A percentile compares a stretch with the other conserved stretches of the same genome.
Evolutionary conservation across 1,140 invertebrate species (phyloP).

Genomic region (Drosophila busckii): DNA sequence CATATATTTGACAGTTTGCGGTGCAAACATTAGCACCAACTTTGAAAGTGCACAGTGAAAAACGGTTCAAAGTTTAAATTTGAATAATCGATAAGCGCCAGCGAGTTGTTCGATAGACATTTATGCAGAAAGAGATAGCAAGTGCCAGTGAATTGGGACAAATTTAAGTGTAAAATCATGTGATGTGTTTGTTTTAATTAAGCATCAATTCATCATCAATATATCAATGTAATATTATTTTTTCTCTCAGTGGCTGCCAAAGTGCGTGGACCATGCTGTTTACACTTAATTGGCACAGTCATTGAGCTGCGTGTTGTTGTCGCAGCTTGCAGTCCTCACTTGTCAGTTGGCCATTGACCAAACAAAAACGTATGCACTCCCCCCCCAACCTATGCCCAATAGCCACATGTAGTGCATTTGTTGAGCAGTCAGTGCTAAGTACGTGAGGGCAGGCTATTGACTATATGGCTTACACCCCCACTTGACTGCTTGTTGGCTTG

Average conservation of each 20-base stretch:
- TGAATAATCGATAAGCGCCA: too few relatives aligned
- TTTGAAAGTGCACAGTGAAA: slow-evolving; percentile 25
- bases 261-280: slow-evolving; percentile 12
- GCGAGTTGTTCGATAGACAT: too few relatives aligned
- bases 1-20: slow-evolving; percentile 52
- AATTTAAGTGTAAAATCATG: too few relatives aligned
- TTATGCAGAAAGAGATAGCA: too few relatives aligned
- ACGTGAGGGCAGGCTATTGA: slow-evolving; percentile 27
- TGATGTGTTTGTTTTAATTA: neutral
- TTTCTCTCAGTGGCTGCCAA: slow-evolving; percentile 1
- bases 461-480: slow-evolving; percentile 9
- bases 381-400: neutral
- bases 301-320: slow-evolving; percentile 26
- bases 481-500: neutral
- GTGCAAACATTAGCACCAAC: slow-evolving; percentile 53
- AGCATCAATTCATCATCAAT: neutral
- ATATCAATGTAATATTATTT: too few relatives aligned
- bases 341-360: slow-evolving; percentile 14
- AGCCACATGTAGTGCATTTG: slow-evolving; percentile 15
- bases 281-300: slow-evolving; percentile 32
- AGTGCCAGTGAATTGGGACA: too few relatives aligned
- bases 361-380: slow-evolving; percentile 5
- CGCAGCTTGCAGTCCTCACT: slow-evolving; percentile 6
- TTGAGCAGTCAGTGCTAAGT: too few relatives aligned
- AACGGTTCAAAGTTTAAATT: slow-evolving; percentile 34